Base-by-base conservation (phyloP, 2,888 invertebrate species). In the Phalera bucephala region DNA sequence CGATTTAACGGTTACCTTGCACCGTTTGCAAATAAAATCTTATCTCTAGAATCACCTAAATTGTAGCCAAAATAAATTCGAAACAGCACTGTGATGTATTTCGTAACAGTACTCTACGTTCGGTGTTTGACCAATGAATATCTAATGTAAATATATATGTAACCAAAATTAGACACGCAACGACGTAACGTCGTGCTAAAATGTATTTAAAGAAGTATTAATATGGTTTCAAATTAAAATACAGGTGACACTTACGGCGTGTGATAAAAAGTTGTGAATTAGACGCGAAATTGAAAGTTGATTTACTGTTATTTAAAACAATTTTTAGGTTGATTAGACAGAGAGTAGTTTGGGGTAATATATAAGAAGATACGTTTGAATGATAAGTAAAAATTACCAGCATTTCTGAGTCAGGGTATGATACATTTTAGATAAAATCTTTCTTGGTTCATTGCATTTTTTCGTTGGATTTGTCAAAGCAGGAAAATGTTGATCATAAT, bases 31-130 rank as follows among this genome's bases (percentile, higher is more conserved):
- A 74, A 67, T 27, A 45, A 40, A 42, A 43, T 49, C 47, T 40
- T 55, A 66, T 52, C 56, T 54, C 43, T 67, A 73, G 82, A 72
- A 80, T 79, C 72, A 72, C 76, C 74, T 73, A 82, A 76, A 80
- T 80, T 73, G 72, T 71, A 70, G 81, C 86, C 81, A 85, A 84
- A 86, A 82, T 87, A 86, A 83, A 87, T 80, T 71, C 30, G 54
- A 64, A 77, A 67, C 63, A 48, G 66, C 60, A 64, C 71, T 15
- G 60, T 82, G 77, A 77, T 72, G 74, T 70, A 70, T 82, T 80
- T 79, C 71, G 72, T 72, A 83, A 82, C 71, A 50, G 71, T 67
- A 62, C 39, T 52, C 50, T 50, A 55, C 46, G 45, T 57, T 36
- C 33, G 10, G 8, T 39, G 60, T 62, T 64, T 70, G 58, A 61